phyloP scores from a whole-genome alignment of 2,888 invertebrate genomes.

The Lepidochitona cinerea region DNA sequence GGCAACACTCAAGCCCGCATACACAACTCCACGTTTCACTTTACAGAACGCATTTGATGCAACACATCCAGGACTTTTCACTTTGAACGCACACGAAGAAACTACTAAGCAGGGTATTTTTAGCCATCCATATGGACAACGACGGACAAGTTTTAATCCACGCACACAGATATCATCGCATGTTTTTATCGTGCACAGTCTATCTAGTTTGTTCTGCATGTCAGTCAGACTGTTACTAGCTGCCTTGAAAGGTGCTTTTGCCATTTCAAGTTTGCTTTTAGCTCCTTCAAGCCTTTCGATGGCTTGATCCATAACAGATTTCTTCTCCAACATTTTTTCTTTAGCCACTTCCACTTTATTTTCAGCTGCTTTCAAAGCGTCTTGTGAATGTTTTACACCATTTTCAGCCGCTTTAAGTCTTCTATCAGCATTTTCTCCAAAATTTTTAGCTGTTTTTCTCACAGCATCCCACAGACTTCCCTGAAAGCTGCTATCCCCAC shows the following conservation, averaged over 20 bases:
- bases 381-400: neutral
- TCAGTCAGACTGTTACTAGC: neutral
- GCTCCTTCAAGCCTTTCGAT: neutral
- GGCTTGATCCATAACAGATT: neutral
- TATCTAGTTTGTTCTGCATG: neutral
- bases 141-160: neutral
- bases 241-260: neutral
- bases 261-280: neutral
- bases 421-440: neutral
- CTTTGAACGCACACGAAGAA: neutral
- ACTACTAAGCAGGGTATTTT: neutral
- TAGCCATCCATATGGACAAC: neutral
- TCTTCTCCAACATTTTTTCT: neutral
- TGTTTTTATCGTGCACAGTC: neutral
- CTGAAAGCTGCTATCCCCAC: neutral
- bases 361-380: neutral
- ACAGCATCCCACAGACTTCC: slow-evolving; percentile 5
- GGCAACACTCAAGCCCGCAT: neutral
- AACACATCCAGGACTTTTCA: neutral
- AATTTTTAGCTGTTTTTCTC: neutral
- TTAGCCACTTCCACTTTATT: neutral
- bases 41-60: neutral
- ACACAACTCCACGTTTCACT: neutral
- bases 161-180: neutral
- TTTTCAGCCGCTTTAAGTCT: neutral